phyloP scores from a whole-genome alignment of 2,797 vertebrate genomes.

The Cheirogaleus major region DNA sequence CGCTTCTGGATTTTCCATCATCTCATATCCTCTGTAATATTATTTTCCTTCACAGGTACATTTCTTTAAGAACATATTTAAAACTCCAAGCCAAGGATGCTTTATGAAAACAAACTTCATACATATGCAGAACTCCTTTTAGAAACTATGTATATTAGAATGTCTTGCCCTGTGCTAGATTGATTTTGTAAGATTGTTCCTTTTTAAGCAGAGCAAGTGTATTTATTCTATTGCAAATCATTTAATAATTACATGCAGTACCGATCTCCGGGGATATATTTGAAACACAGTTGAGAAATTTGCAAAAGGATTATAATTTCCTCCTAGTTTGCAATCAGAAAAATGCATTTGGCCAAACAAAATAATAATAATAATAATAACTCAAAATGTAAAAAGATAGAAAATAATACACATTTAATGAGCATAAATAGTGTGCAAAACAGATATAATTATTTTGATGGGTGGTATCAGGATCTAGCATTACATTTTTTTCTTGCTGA shows the following conservation, averaged over 20 bases:
- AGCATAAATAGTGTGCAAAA: neutral
- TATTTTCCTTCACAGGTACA: neutral
- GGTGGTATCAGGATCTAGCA: neutral
- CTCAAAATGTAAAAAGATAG: conserved; percentile 5
- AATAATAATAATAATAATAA: neutral
- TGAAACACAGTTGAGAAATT: conserved; percentile 54
- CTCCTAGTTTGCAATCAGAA: conserved; percentile 41
- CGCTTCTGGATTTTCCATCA: neutral
- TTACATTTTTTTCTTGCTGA: neutral
- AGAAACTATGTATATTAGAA: neutral
- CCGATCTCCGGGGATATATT: conserved; percentile 30
- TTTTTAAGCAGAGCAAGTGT: conserved; percentile 35
- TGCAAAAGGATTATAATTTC: conserved; percentile 27
- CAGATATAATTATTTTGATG: neutral
- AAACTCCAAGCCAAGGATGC: conserved; percentile 8
- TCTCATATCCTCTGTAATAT: neutral
- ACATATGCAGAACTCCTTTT: neutral
- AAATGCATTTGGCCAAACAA: conserved; percentile 26
- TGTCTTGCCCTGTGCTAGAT: neutral
- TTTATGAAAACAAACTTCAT: conserved; percentile 41
- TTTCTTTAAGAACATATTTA: conserved; percentile 21
- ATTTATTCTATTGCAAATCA: conserved; percentile 27
- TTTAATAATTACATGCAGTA: conserved; percentile 50
- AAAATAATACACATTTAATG: conserved; percentile 45
- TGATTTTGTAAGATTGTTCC: neutral